Conservation (phyloP, 2,113 vertebrate genomes). For the Zapornia atra region DNA sequence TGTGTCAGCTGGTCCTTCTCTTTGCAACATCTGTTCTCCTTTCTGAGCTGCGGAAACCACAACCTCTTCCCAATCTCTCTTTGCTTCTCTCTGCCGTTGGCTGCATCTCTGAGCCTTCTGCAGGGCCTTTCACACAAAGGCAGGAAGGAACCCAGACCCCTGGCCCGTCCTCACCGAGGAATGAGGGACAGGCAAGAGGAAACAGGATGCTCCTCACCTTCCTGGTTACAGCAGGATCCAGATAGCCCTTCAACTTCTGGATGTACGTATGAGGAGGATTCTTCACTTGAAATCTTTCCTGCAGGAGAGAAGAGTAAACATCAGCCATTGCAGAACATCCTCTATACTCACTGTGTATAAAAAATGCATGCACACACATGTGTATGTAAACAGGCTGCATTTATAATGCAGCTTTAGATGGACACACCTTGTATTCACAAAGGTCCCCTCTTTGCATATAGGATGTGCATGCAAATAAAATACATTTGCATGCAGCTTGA, state of each 20-base stretch:
- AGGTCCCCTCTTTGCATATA: not conserved
- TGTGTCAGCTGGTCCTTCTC: not conserved
- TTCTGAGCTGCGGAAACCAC: not conserved
- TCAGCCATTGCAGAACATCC: not conserved
- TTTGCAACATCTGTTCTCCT: not conserved
- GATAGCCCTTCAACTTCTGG: slow-evolving; percentile 93
- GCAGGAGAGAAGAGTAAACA: slow-evolving; percentile 29
- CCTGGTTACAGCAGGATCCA: slow-evolving; percentile 94
- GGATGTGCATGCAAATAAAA: not conserved
- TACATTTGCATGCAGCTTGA: accelerated
- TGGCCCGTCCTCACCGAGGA: not conserved
- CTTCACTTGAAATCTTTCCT: slow-evolving; percentile 99
- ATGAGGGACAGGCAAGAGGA: not conserved
- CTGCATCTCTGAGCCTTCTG: not conserved
- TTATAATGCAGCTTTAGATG: not conserved
- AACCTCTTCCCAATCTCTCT: not conserved
- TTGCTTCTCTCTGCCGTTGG: not conserved
- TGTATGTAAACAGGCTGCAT: accelerated
- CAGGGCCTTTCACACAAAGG: not conserved
- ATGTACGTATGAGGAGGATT: slow-evolving; percentile 97
- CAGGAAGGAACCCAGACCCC: slow-evolving; percentile 6
- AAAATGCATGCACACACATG: accelerated
- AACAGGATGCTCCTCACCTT: slow-evolving; percentile 85
- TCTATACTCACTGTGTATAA: not conserved
- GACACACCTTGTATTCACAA: not conserved